A percentile compares a stretch with the other conserved stretches of the same genome.
Evolutionary conservation across 2,888 invertebrate genomes (phyloP).

Genomic region (Elysia crispata): DNA sequence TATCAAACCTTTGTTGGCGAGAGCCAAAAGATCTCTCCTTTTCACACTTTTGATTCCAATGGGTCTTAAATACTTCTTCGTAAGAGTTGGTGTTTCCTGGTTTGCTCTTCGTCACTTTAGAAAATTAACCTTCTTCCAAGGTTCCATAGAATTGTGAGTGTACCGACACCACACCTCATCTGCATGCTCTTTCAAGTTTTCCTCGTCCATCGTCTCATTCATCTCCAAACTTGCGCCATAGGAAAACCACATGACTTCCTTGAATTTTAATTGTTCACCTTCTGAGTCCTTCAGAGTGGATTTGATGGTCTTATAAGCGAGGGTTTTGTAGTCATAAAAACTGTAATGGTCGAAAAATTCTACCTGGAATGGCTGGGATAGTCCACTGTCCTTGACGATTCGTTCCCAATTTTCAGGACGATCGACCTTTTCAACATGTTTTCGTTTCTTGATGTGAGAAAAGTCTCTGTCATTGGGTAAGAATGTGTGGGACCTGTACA

Average conservation of each 20-base stretch:
- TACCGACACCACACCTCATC: constrained; percentile 41
- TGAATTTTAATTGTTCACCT: constrained; percentile 38
- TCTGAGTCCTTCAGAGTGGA: constrained; percentile 26
- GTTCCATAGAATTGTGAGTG: constrained; percentile 29
- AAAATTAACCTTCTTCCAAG: constrained; percentile 26
- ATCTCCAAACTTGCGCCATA: constrained; percentile 37
- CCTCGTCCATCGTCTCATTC: constrained; percentile 30
- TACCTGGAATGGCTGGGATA: constrained; percentile 30
- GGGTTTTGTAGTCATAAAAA: constrained; percentile 22
- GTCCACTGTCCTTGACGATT: constrained; percentile 21
- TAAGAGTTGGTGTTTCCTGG: constrained; percentile 2
- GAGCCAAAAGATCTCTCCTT: constrained; percentile 29
- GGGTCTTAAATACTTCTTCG: constrained; percentile 31
- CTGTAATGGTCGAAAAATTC: background rate
- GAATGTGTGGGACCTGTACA: constrained; percentile 33
- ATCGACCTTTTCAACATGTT: constrained; percentile 21
- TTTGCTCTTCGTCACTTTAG: constrained; percentile 21
- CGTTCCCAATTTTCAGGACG: constrained; percentile 28
- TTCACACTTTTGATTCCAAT: constrained; percentile 35
- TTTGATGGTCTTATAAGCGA: constrained; percentile 32
- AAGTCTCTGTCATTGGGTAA: constrained; percentile 35
- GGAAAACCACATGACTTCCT: constrained; percentile 39
- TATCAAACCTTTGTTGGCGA: constrained; percentile 37
- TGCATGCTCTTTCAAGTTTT: constrained; percentile 6
- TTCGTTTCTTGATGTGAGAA: constrained; percentile 32